Conservation (phyloP, 2,797 vertebrate genomes). For the Simalia tracyae region DNA sequence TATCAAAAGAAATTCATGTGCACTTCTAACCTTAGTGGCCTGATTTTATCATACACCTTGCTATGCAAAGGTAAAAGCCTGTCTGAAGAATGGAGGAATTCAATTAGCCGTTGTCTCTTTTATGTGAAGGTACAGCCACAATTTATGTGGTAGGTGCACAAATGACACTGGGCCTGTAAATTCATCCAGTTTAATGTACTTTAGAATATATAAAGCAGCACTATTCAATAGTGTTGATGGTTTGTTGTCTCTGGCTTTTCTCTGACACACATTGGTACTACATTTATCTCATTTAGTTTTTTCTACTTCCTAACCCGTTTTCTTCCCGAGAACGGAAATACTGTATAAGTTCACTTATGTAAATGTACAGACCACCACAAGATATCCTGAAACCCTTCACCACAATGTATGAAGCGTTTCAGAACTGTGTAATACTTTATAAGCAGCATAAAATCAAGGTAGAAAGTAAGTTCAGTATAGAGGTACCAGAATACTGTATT, state of each 20-base stretch:
- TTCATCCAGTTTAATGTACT: neutral
- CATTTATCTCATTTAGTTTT: conserved; percentile 9
- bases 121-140: neutral
- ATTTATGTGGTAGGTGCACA: neutral
- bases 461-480: conserved; percentile 28
- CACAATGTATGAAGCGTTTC: conserved; percentile 3
- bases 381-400: neutral
- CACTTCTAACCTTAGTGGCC: neutral
- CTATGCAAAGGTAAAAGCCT: conserved; percentile 14
- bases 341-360: neutral
- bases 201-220: conserved; percentile 6
- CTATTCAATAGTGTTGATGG: neutral
- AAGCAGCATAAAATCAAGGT: neutral
- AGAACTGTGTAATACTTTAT: neutral
- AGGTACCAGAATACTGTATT: conserved; percentile 16
- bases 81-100: neutral
- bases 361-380: neutral
- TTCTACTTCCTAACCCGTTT: neutral
- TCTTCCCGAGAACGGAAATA: neutral
- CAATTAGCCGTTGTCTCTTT: neutral
- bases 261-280: neutral
- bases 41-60: neutral
- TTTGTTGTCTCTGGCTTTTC: conserved; percentile 20
- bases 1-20: conserved; percentile 1
- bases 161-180: neutral